These are phyloP conservation scores for Nasua narica DNA, from an alignment of 2,797 vertebrate genomes.

Conservation along the genomic window DNA sequence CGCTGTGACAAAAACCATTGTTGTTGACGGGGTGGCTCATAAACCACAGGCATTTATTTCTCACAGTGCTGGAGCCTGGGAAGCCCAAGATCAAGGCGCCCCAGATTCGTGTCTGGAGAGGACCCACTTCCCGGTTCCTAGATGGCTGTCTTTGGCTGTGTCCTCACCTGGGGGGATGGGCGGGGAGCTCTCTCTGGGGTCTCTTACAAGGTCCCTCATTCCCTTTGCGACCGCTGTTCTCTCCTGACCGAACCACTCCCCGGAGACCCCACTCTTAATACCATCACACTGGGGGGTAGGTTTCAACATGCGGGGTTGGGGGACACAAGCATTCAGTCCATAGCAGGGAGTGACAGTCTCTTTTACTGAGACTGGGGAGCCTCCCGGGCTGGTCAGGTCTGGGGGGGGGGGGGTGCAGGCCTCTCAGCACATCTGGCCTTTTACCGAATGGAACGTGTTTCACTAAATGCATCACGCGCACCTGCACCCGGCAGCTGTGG, in stretches of 20 bases:
- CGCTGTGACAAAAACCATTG: neutral
- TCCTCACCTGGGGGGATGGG: neutral
- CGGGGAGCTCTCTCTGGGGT: neutral
- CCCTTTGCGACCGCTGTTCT: neutral
- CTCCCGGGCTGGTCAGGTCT: neutral
- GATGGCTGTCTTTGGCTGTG: fast-evolving
- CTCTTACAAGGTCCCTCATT: neutral
- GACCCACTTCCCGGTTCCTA: neutral
- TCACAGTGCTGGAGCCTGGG: neutral
- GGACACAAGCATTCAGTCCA: neutral
- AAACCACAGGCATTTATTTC: neutral
- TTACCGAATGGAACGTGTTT: neutral
- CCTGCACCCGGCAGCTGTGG: neutral
- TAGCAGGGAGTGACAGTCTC: neutral
- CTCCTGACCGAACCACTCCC: neutral
- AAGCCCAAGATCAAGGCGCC: neutral
- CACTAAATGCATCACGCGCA: neutral
- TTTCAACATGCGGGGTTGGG: neutral
- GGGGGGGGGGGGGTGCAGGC: neutral
- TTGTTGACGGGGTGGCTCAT: neutral
- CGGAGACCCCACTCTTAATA: neutral
- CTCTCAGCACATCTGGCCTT: neutral
- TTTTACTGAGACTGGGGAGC: neutral
- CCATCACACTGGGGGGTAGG: neutral
- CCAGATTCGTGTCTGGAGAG: neutral